Evolutionary conservation across 2,888 invertebrate species (phyloP), one percentile per base, ranked within the genome.

Genomic region (Petrophora chlorosata): DNA sequence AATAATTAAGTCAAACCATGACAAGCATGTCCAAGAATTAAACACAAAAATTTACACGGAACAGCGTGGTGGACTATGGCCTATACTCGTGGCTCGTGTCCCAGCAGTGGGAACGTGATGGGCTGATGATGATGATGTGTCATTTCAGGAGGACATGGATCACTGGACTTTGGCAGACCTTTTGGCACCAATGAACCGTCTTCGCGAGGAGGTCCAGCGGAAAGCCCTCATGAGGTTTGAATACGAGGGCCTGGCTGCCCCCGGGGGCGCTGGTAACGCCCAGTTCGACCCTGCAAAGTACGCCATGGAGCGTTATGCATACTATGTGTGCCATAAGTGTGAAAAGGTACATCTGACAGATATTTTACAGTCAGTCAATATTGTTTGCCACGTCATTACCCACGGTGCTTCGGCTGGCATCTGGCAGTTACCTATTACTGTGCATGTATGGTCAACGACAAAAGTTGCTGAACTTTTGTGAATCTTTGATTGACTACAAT

Each of bases 251-350:
- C 85, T 98, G 30, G 94, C 95, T 53, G 93, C 94, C 64, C 92
- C 94, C 0, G 93, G 93, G 66, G 57, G 95, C 53, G 94, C 94
- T 66, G 92, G 94, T 0, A 94, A 95, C 56, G 94, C 93, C 0
- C 92, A 94, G 34, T 93, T 95, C 44, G 97, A 98, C 79, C 94
- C 98, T 0, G 95, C 95, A 1, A 92, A 93, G 0, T 97, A 96
- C 81, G 99, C 99, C 2, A 97, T 99, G 97, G 98, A 99, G 70
- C 92, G 98, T 67, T 99, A 99, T 78, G 98, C 99, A 0, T 99
- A 99, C 81, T 99, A 99, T 75, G 98, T 99, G 16, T 99, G 99
- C 82, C 97, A 94, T 79, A 98, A 98, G 80, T 99, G 99, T 77
- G 94, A 94, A 59, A 96, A 96, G 91, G 93, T 93, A 76, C 26